Evolutionary conservation across 2,888 invertebrate species (phyloP).

Genomic region (Drosophila atripex): DNA sequence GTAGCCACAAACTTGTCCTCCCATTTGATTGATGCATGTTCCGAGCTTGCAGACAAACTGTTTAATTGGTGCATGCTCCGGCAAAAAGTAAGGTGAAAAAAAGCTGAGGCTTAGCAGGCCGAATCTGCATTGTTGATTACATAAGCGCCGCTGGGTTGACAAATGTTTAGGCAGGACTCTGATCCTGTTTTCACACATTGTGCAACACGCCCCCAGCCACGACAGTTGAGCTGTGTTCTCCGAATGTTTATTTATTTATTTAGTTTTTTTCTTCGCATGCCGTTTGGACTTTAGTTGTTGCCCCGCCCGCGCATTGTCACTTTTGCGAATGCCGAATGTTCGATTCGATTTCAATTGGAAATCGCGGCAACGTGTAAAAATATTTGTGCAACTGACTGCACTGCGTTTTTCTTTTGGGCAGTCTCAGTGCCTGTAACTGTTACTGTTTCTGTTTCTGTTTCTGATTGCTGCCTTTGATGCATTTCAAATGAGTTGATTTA

Average conservation of each 20-base stretch:
- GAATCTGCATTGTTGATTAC: constrained; percentile 62
- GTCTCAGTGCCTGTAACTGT: constrained; percentile 50
- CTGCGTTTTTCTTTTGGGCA: constrained; percentile 52
- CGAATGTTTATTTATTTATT: constrained; percentile 6
- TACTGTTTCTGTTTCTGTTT: constrained; percentile 66
- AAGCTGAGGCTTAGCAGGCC: constrained; percentile 6
- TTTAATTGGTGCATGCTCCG: constrained; percentile 68
- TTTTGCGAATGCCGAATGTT: constrained; percentile 29
- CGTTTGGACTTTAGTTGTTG: constrained; percentile 24
- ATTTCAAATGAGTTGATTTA: constrained; percentile 80
- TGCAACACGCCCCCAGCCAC: constrained; percentile 61
- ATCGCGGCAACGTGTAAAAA: constrained; percentile 73
- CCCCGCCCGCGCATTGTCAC: constrained; percentile 73
- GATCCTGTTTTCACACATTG: constrained; percentile 77
- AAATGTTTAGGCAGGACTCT: constrained; percentile 73
- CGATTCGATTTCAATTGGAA: constrained; percentile 62
- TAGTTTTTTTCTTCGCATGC: constrained; percentile 7
- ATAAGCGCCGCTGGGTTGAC: constrained; percentile 70
- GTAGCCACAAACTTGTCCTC: constrained; percentile 55
- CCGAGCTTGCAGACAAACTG: constrained; percentile 67
- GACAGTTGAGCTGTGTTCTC: constrained; percentile 24
- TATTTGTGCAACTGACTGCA: constrained; percentile 71
- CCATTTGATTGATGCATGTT: constrained; percentile 77
- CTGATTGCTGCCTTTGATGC: constrained; percentile 80
- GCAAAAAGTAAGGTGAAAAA: not conserved